A percentile compares a stretch with the other conserved stretches of the same genome.
phyloP scores from a whole-genome alignment of 2,113 vertebrate species.

The Platysternon megacephalum region DNA sequence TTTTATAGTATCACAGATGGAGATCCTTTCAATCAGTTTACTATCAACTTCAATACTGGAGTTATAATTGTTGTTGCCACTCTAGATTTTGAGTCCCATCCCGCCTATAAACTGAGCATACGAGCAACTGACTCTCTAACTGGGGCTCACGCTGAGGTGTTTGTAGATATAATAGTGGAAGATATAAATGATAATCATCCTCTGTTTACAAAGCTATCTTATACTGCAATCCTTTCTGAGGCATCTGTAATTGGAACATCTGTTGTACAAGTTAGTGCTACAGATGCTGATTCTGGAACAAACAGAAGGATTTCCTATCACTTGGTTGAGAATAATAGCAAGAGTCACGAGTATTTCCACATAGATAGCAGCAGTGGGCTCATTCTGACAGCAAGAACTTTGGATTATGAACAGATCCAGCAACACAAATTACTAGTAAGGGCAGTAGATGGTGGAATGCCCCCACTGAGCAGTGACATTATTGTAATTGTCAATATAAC shows the following conservation, averaged over 20 bases:
- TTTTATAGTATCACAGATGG: constrained; percentile 95
- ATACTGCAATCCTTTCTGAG: constrained; percentile 89
- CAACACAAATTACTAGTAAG: constrained; percentile 86
- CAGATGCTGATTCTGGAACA: constrained; percentile 89
- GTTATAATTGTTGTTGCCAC: constrained; percentile 89
- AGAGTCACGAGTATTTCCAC: constrained; percentile 85
- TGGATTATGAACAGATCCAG: constrained; percentile 89
- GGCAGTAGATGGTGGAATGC: constrained; percentile 90
- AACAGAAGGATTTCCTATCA: constrained; percentile 91
- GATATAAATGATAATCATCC: constrained; percentile 96
- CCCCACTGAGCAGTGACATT: constrained; percentile 88
- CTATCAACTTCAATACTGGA: constrained; percentile 95
- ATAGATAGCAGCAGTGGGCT: constrained; percentile 89
- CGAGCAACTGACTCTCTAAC: constrained; percentile 94
- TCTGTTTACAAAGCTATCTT: constrained; percentile 83
- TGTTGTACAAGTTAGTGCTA: constrained; percentile 86
- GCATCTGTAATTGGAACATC: constrained; percentile 89
- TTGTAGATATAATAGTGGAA: constrained; percentile 93
- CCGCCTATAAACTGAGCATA: constrained; percentile 93
- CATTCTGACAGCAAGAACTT: constrained; percentile 83
- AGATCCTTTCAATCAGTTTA: constrained; percentile 94
- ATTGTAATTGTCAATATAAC: constrained; percentile 85
- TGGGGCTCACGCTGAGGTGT: constrained; percentile 90
- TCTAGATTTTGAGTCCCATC: constrained; percentile 95
- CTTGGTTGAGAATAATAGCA: constrained; percentile 85